Base-by-base conservation (phyloP, 1,140 invertebrate genomes). In the Phenacoccus solenopsis region DNA sequence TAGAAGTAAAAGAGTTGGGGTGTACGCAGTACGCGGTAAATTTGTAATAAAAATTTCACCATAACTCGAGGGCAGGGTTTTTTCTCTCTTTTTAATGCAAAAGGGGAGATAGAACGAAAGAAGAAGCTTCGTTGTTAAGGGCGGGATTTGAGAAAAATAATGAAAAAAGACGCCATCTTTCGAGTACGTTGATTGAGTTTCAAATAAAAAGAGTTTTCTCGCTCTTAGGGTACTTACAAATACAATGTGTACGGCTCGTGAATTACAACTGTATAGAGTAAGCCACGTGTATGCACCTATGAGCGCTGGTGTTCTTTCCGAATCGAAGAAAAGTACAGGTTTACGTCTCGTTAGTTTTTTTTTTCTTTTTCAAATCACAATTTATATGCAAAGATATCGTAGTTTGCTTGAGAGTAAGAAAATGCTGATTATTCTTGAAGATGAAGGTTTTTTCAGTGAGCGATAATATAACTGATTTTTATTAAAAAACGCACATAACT, bases 11-110 rank as follows among this genome's bases (percentile, higher is more conserved):
- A 64, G 25, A 64, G 16, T 25, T 5, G 25, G 59, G 25, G 25
- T 64, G 59, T n/a, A n/a, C n/a, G n/a, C n/a, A n/a, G n/a, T n/a
- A n/a, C 22, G 59, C 21, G 59, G 59, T 20, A 64, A 64, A 64
- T 64, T 64, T 64, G 59, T 25, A 24, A 64, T 64, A 64, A 64
- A 64, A 64, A 64, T 64, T 64, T 64, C 21, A 24, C 13, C 4
- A 10, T 64, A 4, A 64, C 59, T 24, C 10, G 13, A 64, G 59
- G 59, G 59, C 59, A 24, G 12, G 21, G 22, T 64, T 24, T 59
- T 59, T 64, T 38, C n/a, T n/a, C n/a, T 9, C n/a, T 24, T 64
- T 64, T 25, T 9, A 27, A 27, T 24, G 20, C 22, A 64, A 64
- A 59, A 59, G 21, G 21, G 56, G 56, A 22, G 56, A 59, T 9